Conservation (phyloP, 2,888 invertebrate genomes). For the Tanypteryx hageni region DNA sequence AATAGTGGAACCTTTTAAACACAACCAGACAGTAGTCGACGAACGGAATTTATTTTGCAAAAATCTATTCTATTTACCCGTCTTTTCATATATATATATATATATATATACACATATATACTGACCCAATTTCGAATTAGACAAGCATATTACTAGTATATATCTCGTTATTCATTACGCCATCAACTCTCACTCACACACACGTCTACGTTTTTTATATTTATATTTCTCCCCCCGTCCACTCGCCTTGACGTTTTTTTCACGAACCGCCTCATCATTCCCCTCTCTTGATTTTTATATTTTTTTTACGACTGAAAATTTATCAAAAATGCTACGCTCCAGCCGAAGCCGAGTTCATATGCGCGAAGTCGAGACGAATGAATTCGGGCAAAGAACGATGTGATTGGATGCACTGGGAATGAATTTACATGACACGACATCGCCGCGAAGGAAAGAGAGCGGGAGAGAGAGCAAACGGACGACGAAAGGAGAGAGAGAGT, state of each 20-base stretch:
- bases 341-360: slow-evolving; percentile 1
- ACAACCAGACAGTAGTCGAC: no score
- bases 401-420: slow-evolving; percentile 62
- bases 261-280: background rate
- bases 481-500: background rate
- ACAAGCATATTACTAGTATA: background rate
- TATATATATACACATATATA: no score
- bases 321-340: background rate
- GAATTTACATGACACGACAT: slow-evolving; percentile 61
- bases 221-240: background rate
- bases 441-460: slow-evolving; percentile 22
- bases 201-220: background rate
- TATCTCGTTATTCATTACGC: background rate
- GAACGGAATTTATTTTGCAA: no score
- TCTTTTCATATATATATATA: no score
- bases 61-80: no score
- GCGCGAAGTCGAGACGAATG: slow-evolving; percentile 54
- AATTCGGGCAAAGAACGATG: slow-evolving; percentile 55
- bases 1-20: no score
- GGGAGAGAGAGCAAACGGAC: background rate
- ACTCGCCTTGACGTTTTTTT: background rate
- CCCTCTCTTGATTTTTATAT: background rate
- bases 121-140: background rate
- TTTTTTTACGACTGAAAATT: background rate
- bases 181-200: background rate